Evolutionary conservation across 2,797 vertebrate species (phyloP), one percentile per base, ranked within the genome.

Genomic region (Moxostoma hubbsi): DNA sequence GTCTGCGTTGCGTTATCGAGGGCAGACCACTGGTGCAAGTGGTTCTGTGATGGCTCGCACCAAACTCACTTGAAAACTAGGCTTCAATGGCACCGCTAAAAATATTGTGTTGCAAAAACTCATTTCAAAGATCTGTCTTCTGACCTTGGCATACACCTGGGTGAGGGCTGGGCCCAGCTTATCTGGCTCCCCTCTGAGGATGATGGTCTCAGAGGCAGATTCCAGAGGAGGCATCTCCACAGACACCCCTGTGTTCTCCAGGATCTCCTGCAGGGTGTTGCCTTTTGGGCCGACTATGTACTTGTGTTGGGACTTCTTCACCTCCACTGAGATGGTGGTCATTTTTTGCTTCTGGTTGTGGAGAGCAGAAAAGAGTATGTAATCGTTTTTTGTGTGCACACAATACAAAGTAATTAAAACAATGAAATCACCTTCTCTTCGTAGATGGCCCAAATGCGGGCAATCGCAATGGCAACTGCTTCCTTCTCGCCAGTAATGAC

Each of bases 231-330:
- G 94, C 88, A 93, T 94, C 86, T 95, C 94, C 81, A 94, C 90
- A 0, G 94, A 95, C 49, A 95, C 93, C 0, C 92, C 94, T 0
- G 92, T 94, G 86, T 88, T 82, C 82, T 95, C 94, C 88, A 95
- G 85, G 85, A 94, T 95, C 89, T 96, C 93, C 81, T 95, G 93
- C 83, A 95, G 84, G 7, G 92, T 95, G 92, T 94, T 95, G 36
- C 91, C 93, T 79, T 93, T 95, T 0, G 93, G 90, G 10, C 92
- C 92, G 0, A 93, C 90, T 51, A 94, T 94, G 90, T 93, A 95
- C 84, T 94, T 94, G 36, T 95, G 92, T 89, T 95, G 93, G 0
- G 92, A 95, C 82, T 95, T 95, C 87, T 94, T 95, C 85, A 94
- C 93, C 80, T 94, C 92, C 73, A 95, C 92, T 0, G 91, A 93